Percentiles rank a stretch among this genome's conserved stretches.
Conservation (phyloP, 2,113 vertebrate genomes). For the Leiothrix lutea region DNA sequence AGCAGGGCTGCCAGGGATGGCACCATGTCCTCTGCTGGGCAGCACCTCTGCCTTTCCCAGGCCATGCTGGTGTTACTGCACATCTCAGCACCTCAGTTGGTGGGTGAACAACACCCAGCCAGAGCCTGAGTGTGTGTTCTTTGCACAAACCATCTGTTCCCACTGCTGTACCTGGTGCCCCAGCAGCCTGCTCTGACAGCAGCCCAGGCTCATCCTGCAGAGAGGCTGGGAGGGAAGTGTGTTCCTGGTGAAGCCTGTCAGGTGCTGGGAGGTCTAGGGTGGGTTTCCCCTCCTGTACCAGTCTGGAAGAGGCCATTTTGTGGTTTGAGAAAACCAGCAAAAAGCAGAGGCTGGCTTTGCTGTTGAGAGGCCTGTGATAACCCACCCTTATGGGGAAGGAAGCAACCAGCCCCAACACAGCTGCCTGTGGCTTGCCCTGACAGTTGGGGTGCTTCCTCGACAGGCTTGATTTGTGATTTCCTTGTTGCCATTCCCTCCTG, state of each 20-base stretch:
- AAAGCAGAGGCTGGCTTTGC: not conserved
- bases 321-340: not conserved
- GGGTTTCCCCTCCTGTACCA: not conserved
- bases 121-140: not conserved
- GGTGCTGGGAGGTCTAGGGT: not conserved
- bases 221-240: not conserved
- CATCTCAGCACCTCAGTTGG: not conserved
- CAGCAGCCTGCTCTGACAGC: not conserved
- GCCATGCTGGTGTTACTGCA: fast-evolving
- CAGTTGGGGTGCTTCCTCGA: not conserved
- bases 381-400: not conserved
- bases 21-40: not conserved
- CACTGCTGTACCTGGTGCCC: fast-evolving
- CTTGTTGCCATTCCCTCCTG: not conserved
- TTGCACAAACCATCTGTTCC: not conserved
- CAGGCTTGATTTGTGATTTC: not conserved
- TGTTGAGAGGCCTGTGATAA: fast-evolving
- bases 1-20: not conserved
- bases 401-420: not conserved
- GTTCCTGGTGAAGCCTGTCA: not conserved
- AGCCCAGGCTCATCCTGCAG: not conserved
- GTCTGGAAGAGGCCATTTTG: not conserved
- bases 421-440: fast-evolving
- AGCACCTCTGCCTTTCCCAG: not conserved
- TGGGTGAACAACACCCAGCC: not conserved